A percentile compares a stretch with the other conserved stretches of the same genome.
Conservation (phyloP, 2,888 invertebrate species). For the Molorchus minor region DNA sequence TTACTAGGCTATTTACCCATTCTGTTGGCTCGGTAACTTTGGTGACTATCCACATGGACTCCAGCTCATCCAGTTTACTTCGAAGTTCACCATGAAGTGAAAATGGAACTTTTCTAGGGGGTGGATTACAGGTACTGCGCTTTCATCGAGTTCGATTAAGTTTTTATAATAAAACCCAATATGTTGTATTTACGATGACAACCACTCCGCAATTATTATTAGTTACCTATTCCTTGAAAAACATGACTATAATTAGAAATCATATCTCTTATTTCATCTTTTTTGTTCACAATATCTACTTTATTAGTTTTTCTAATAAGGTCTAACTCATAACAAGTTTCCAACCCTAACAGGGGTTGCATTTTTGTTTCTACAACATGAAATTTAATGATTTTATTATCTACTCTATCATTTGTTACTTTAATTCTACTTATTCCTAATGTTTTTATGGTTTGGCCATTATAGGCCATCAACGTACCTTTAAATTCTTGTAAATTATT, state of each 20-base stretch:
- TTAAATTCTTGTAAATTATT: too few species aligned
- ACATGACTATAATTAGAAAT: slow-evolving; percentile 22
- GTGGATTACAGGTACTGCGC: slow-evolving; percentile 23
- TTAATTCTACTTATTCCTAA: too few species aligned
- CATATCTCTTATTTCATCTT: slow-evolving; percentile 1
- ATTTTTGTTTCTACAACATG: too few species aligned
- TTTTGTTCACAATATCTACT: background rate
- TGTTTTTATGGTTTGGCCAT: too few species aligned
- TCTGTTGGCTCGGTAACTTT: slow-evolving; percentile 31
- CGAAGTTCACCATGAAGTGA: slow-evolving; percentile 29
- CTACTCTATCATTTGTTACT: too few species aligned
- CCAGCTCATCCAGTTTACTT: slow-evolving; percentile 29
- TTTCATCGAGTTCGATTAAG: slow-evolving; percentile 25
- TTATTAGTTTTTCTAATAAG: slow-evolving; percentile 10
- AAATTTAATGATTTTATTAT: too few species aligned
- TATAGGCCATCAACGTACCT: too few species aligned
- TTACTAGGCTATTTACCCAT: slow-evolving; percentile 39
- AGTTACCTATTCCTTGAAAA: slow-evolving; percentile 27
- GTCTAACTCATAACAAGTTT: slow-evolving; percentile 1
- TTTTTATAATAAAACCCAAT: too few species aligned
- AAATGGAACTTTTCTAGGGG: slow-evolving; percentile 30
- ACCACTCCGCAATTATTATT: too few species aligned
- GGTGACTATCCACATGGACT: slow-evolving; percentile 28
- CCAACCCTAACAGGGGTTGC: background rate
- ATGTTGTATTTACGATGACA: too few species aligned